Percentiles rank a stretch among this genome's conserved stretches.
Evolutionary conservation across 2,113 vertebrate species (phyloP).

Genomic region (Podarcis raffonei): DNA sequence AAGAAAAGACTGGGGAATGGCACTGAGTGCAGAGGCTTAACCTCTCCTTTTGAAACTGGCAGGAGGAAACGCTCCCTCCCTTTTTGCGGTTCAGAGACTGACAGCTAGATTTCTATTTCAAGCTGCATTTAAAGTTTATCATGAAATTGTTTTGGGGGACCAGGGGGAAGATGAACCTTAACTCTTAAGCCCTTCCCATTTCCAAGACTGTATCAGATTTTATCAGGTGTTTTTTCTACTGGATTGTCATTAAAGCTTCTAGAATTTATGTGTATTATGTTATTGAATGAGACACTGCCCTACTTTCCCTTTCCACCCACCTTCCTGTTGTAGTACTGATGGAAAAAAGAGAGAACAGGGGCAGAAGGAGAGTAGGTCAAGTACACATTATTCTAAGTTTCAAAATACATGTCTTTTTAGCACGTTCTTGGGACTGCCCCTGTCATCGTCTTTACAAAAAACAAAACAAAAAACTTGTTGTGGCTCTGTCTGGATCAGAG

Average conservation of each 20-base stretch:
- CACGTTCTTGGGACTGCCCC: background rate
- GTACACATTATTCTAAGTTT: background rate
- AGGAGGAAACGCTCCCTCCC: no score
- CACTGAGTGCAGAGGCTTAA: no score
- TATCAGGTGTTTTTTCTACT: constrained; percentile 1
- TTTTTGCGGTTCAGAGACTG: background rate
- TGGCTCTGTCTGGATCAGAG: background rate
- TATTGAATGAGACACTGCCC: background rate
- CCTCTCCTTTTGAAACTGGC: background rate
- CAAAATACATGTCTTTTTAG: background rate
- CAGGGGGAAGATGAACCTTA: background rate
- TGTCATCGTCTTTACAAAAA: background rate
- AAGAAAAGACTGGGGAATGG: background rate
- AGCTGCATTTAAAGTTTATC: background rate
- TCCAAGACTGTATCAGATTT: background rate
- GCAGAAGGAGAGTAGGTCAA: background rate
- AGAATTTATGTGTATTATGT: background rate
- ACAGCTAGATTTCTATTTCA: background rate
- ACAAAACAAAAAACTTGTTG: background rate
- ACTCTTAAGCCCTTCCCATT: background rate
- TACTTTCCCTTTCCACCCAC: background rate
- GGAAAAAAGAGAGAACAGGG: background rate
- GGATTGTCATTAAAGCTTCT: constrained; percentile 15
- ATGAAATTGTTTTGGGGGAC: background rate
- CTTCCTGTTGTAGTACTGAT: background rate